Conservation (phyloP, 2,888 invertebrate genomes). For the Mayetiola destructor region DNA sequence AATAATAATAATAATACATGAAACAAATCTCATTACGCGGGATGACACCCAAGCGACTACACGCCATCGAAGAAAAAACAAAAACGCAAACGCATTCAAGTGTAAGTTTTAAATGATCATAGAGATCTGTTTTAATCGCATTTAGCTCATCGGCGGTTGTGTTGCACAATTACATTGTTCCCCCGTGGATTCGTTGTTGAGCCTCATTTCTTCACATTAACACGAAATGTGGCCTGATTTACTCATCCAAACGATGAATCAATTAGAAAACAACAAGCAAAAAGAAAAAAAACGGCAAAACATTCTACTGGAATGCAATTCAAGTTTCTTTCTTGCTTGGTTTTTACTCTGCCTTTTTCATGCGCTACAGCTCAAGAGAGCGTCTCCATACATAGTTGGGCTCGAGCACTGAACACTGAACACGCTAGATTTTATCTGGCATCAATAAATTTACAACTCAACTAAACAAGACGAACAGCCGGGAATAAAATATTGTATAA, state of each 20-base stretch:
- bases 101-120: too few species aligned
- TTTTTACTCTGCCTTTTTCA: neutral
- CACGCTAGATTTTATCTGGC: conserved; percentile 9
- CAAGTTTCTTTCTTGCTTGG: neutral
- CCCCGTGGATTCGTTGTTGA: neutral
- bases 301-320: too few species aligned
- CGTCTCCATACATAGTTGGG: neutral
- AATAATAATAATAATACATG: neutral
- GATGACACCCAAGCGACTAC: conserved; percentile 11
- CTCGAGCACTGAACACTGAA: neutral
- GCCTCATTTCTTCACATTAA: too few species aligned
- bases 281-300: conserved; percentile 5
- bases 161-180: neutral
- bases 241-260: conserved; percentile 10
- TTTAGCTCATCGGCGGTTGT: neutral
- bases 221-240: conserved; percentile 9
- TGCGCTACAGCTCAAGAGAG: neutral
- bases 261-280: neutral
- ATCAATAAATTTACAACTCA: conserved; percentile 12
- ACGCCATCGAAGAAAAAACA: neutral
- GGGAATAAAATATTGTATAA: neutral
- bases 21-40: conserved; percentile 1
- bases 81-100: neutral
- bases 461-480: conserved; percentile 1
- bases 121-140: conserved; percentile 11